Conservation (phyloP, 1,140 invertebrate species). For the Eumaeus atala region DNA sequence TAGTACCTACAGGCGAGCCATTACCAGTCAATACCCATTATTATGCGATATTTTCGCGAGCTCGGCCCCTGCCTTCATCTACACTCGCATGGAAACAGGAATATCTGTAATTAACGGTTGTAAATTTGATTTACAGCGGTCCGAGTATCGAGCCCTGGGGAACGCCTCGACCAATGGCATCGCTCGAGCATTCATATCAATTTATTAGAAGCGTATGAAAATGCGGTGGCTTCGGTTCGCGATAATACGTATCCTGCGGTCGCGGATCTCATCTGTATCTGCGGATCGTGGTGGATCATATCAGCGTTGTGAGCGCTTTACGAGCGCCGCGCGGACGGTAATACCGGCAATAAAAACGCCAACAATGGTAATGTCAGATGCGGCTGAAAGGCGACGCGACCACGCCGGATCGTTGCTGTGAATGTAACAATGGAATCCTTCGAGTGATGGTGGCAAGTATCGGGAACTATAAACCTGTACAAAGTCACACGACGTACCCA, state of each 20-base stretch:
- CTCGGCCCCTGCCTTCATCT: conserved; percentile 61
- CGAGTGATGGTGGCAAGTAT: conserved; percentile 64
- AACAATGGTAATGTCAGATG: conserved; percentile 71
- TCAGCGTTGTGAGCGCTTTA: conserved; percentile 61
- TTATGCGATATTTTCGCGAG: conserved; percentile 72
- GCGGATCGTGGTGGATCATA: conserved; percentile 52
- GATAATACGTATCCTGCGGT: conserved; percentile 62
- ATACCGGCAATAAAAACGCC: conserved; percentile 67
- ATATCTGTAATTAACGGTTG: conserved; percentile 73
- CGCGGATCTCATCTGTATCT: conserved; percentile 49
- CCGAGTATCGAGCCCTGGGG: conserved; percentile 50
- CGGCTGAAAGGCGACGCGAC: conserved; percentile 62
- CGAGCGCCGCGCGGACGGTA: conserved; percentile 57
- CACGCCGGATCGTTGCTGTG: conserved; percentile 59
- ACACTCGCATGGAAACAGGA: conserved; percentile 66
- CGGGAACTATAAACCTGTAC: conserved; percentile 43
- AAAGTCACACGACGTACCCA: conserved; percentile 2
- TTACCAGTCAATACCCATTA: conserved; percentile 72
- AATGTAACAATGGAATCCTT: conserved; percentile 69
- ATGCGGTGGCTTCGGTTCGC: conserved; percentile 61
- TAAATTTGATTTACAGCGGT: conserved; percentile 71
- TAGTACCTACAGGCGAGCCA: conserved; percentile 66
- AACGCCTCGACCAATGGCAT: conserved; percentile 60
- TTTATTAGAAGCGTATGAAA: conserved; percentile 71
- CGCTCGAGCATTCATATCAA: conserved; percentile 56